A percentile compares a stretch with the other conserved stretches of the same genome.
Evolutionary conservation across 2,888 invertebrate species (phyloP).

Genomic region (Merodon equestris): DNA sequence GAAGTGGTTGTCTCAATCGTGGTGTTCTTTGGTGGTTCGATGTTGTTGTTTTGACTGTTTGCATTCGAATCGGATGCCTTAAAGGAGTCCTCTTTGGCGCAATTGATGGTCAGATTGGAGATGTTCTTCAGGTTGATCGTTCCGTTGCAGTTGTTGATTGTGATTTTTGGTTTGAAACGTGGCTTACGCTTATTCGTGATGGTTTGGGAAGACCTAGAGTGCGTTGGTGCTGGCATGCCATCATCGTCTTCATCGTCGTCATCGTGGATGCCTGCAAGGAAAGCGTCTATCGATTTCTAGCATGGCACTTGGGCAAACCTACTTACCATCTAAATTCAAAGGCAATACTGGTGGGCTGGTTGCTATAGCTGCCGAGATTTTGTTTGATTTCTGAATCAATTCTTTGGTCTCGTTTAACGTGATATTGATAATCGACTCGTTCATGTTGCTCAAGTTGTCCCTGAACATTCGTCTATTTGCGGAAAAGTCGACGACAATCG

Average conservation of each 20-base stretch:
- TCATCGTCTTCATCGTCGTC: constrained; percentile 47
- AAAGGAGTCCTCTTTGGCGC: constrained; percentile 75
- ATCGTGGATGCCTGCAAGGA: constrained; percentile 36
- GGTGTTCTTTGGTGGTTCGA: constrained; percentile 48
- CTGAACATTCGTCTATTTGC: constrained; percentile 75
- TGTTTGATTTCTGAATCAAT: constrained; percentile 73
- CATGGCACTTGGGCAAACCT: not conserved
- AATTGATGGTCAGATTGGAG: constrained; percentile 78
- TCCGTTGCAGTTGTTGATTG: constrained; percentile 78
- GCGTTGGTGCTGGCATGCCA: constrained; percentile 49
- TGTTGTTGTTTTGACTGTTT: constrained; percentile 28
- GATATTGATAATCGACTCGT: constrained; percentile 78
- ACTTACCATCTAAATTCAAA: constrained; percentile 73
- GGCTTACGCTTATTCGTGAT: constrained; percentile 65
- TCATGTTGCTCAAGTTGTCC: constrained; percentile 75
- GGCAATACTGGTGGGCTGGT: constrained; percentile 73
- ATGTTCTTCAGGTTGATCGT: constrained; percentile 78
- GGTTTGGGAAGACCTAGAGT: constrained; percentile 53
- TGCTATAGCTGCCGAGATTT: constrained; percentile 69
- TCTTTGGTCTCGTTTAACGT: constrained; percentile 78
- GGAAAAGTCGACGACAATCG: constrained; percentile 76
- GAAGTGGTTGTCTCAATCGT: constrained; percentile 44
- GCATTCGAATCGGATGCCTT: constrained; percentile 67
- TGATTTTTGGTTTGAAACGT: constrained; percentile 76
- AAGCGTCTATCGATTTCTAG: not conserved